Base-by-base conservation (phyloP, 2,113 vertebrate species). In the Euleptes europaea region DNA sequence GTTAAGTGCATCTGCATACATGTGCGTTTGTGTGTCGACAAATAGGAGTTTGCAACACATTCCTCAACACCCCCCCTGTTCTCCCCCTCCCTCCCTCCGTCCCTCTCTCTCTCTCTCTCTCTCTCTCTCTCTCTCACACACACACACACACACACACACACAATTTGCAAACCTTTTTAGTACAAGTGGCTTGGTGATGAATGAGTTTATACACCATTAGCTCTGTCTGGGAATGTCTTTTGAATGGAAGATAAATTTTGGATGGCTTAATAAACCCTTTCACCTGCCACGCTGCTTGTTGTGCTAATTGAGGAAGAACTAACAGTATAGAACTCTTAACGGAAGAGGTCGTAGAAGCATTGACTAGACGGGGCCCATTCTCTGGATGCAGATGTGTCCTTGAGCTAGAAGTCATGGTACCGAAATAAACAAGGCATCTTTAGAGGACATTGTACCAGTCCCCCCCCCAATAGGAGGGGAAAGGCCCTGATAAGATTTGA, bases 101-200 rank as follows among this genome's bases (percentile, higher is more conserved):
- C 6, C 15, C 21, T 60, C 5, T 28, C 54, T 23, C 54, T 23
- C 19, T 23, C 54, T 23, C 9, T 6, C 6, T 26, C 21, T 60
- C 5, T 28, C 54, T 23, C 54, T 23, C 19, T 23, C 54, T 23
- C 9, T 57, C 54, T 23, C 54, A 21, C 54, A 21, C 19, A 21
- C 54, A 57, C 14, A 91, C 65, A 67, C 3, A n/a, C 65, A 67
- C 8, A 86, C 90, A 91, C 91, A 89, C 92, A 91, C 75, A 93
- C 89, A 86, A 66, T 7, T 87, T 82, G 86, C 85, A 88, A 91
- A 87, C 42, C 89, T 69, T 89, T 85, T 92, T 86, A 94, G 84
- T 84, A 77, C 87, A 94, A 93, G 86, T 94, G 94, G 91, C 91
- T 2, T 84, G 92, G 91, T 94, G 94, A 91, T 91, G 93, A 82